Conservation (phyloP, 2,113 vertebrate genomes). For the Aptenodytes patagonicus region DNA sequence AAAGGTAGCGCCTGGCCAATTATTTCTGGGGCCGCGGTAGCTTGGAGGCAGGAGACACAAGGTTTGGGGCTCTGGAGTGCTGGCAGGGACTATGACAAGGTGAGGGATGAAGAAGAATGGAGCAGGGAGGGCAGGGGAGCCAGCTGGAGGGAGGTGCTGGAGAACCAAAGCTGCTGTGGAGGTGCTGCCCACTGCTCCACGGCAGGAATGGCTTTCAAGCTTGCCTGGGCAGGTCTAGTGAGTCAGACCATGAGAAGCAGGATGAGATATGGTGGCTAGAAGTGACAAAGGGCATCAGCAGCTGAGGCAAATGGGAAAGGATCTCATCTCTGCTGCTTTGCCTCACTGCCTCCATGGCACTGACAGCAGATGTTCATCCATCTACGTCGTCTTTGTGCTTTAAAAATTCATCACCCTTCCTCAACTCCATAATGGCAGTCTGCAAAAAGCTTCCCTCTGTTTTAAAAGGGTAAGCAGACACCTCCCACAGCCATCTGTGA, state of each 20-base stretch:
- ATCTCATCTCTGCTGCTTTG: not conserved
- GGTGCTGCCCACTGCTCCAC: not conserved
- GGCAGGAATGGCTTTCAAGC: not conserved
- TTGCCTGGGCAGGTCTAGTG: not conserved
- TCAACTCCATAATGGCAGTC: rapidly evolving
- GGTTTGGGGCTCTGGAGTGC: not conserved
- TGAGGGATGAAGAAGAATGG: not conserved
- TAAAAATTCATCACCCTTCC: not conserved
- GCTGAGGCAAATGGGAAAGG: not conserved
- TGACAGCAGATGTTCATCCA: not conserved
- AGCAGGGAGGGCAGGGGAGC: not conserved
- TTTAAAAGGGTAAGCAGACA: not conserved
- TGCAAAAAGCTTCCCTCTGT: not conserved
- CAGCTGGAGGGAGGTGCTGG: not conserved
- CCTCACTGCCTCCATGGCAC: not conserved
- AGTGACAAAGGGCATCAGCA: not conserved
- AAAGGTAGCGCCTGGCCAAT: not conserved
- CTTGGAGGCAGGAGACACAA: not conserved
- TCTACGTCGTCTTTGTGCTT: not conserved
- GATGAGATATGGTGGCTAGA: not conserved
- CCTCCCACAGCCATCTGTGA: not conserved
- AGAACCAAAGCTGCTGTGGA: rapidly evolving
- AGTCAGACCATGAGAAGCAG: not conserved
- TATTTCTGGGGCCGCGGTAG: not conserved
- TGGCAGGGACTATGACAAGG: not conserved